Evolutionary conservation across 2,113 vertebrate genomes (phyloP).

Genomic region (Ageneiosus marmoratus): DNA sequence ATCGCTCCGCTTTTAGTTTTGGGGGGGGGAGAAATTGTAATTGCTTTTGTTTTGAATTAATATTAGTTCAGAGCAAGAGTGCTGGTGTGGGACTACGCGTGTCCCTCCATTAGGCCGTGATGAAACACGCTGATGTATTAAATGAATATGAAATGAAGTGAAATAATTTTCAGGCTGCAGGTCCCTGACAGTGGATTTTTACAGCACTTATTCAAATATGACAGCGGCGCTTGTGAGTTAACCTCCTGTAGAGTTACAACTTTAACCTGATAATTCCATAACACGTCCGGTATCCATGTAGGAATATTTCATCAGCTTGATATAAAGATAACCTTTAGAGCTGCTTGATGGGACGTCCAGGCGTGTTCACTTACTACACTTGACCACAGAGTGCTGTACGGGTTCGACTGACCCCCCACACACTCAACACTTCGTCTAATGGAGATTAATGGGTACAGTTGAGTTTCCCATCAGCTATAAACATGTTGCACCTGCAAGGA

Average conservation of each 20-base stretch:
- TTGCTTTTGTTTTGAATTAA: constrained; percentile 45
- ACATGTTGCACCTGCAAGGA: constrained; percentile 47
- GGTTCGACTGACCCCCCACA: constrained; percentile 21
- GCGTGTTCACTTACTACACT: neutral
- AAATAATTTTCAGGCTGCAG: constrained; percentile 27
- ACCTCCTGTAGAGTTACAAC: constrained; percentile 11
- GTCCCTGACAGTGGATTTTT: constrained; percentile 14
- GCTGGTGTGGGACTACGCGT: constrained; percentile 29
- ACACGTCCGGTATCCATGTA: neutral
- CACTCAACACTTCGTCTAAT: constrained; percentile 24
- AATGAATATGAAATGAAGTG: constrained; percentile 45
- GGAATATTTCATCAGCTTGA: neutral
- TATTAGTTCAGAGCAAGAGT: constrained; percentile 28
- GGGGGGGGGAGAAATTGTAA: constrained; percentile 29
- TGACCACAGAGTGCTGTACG: neutral
- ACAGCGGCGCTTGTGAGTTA: neutral
- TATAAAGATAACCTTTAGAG: neutral
- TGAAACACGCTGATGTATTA: constrained; percentile 43
- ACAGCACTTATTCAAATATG: constrained; percentile 7
- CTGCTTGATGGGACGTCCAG: neutral
- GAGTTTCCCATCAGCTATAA: constrained; percentile 34
- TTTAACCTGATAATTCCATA: constrained; percentile 35
- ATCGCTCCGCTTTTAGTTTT: constrained; percentile 39
- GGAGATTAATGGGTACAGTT: constrained; percentile 43
- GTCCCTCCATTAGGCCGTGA: constrained; percentile 39